These are phyloP conservation scores for Euwallacea fornicatus DNA, from an alignment of 1,140 invertebrate species.

Conservation along the genomic window DNA sequence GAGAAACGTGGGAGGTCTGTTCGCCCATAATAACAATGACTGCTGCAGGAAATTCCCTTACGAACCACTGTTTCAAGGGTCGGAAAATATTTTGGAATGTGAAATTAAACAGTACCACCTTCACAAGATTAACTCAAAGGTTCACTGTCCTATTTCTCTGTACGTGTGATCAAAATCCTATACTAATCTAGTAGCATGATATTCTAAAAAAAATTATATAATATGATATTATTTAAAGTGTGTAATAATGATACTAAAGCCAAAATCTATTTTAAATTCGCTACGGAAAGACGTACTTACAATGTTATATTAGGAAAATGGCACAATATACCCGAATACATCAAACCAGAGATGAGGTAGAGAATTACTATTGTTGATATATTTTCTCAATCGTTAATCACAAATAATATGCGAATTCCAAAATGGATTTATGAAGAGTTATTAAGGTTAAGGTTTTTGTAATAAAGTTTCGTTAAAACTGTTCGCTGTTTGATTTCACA, in stretches of 20 bases:
- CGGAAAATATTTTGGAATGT: too few species aligned
- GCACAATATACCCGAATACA: background rate
- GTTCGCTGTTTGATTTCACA: background rate
- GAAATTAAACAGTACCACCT: background rate
- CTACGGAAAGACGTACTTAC: background rate
- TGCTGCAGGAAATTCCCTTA: too few species aligned
- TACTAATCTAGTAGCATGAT: constrained; percentile 11
- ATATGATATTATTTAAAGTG: background rate
- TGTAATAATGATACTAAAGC: constrained; percentile 3
- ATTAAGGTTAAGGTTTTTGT: constrained; percentile 18
- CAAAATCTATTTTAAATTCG: constrained; percentile 15
- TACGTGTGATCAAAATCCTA: constrained; percentile 23
- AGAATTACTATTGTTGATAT: background rate
- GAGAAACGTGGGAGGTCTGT: too few species aligned
- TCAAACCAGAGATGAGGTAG: background rate
- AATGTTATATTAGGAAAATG: background rate
- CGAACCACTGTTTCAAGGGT: too few species aligned
- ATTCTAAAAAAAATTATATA: constrained; percentile 20
- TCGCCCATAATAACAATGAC: too few species aligned
- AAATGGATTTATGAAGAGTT: constrained; percentile 13
- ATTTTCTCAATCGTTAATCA: background rate
- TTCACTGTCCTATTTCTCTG: constrained; percentile 13
- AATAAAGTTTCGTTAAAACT: constrained; percentile 31
- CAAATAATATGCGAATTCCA: constrained; percentile 1
- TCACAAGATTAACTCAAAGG: background rate